Conservation (phyloP, 2,113 vertebrate species). For the Ancistrus triradiatus region DNA sequence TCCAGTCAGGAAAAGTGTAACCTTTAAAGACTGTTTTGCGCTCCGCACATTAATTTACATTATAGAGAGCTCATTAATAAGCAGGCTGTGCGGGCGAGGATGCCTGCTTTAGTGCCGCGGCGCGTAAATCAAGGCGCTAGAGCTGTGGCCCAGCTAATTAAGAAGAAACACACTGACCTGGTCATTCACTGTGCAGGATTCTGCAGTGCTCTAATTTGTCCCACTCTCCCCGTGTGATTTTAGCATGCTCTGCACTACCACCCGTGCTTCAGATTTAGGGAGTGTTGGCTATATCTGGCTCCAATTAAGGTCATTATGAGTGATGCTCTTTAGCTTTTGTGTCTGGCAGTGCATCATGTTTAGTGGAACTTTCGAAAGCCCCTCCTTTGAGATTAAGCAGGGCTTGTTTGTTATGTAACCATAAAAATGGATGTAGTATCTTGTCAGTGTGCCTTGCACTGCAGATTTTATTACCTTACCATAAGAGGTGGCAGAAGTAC, state of each 20-base stretch:
- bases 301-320: slow-evolving; percentile 58
- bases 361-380: too few relatives aligned
- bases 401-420: too few relatives aligned
- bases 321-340: slow-evolving; percentile 4
- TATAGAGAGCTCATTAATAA: slow-evolving; percentile 75
- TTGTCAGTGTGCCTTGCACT: too few relatives aligned
- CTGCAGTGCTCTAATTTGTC: slow-evolving; percentile 7
- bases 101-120: slow-evolving; percentile 15
- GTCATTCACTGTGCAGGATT: slow-evolving; percentile 23
- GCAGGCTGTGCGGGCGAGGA: slow-evolving; percentile 29
- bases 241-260: slow-evolving; percentile 17
- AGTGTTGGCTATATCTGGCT: slow-evolving; percentile 48
- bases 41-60: slow-evolving; percentile 76
- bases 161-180: slow-evolving; percentile 53
- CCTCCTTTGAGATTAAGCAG: too few relatives aligned
- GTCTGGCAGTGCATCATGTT: slow-evolving; percentile 9
- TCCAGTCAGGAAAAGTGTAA: slow-evolving; percentile 66
- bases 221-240: slow-evolving; percentile 6
- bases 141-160: slow-evolving; percentile 63
- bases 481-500: too few relatives aligned
- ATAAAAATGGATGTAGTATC: too few relatives aligned
- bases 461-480: too few relatives aligned
- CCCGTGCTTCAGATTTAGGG: slow-evolving; percentile 12
- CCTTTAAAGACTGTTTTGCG: slow-evolving; percentile 77
- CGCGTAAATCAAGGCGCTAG: slow-evolving; percentile 63